phyloP scores from a whole-genome alignment of 2,113 vertebrate species.

The Tetraodon nigroviridis region DNA sequence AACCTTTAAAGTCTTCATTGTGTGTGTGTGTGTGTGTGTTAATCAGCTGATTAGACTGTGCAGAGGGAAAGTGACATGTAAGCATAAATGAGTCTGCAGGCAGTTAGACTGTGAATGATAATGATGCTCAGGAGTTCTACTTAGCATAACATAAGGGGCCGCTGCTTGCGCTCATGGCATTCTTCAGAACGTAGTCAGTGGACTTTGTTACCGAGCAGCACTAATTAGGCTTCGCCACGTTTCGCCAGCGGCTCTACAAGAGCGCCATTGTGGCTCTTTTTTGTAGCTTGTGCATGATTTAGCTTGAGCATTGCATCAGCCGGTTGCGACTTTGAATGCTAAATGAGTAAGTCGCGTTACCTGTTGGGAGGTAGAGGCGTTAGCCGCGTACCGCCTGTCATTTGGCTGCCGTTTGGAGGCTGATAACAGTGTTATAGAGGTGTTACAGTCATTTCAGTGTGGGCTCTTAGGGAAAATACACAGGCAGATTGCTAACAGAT shows the following conservation, averaged over 20 bases:
- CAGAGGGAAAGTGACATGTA: conserved; percentile 67
- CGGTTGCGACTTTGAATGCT: conserved; percentile 37
- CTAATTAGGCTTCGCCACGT: conserved; percentile 69
- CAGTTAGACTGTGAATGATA: conserved; percentile 67
- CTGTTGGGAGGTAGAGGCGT: conserved; percentile 58
- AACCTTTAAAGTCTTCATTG: conserved; percentile 53
- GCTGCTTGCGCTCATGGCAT: conserved; percentile 61
- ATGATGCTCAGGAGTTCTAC: conserved; percentile 71
- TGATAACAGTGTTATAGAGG: conserved; percentile 62
- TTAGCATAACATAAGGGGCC: conserved; percentile 72
- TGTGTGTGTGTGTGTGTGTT: conserved; percentile 25
- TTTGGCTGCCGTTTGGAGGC: conserved; percentile 70
- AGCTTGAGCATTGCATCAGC: conserved; percentile 57
- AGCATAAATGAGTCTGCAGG: conserved; percentile 72
- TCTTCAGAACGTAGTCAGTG: conserved; percentile 61
- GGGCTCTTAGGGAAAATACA: conserved; percentile 36
- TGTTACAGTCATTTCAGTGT: conserved; percentile 40
- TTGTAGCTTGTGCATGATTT: conserved; percentile 51
- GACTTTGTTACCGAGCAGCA: conserved; percentile 67
- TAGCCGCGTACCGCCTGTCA: conserved; percentile 55
- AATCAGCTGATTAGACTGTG: conserved; percentile 67
- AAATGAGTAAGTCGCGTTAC: conserved; percentile 29
- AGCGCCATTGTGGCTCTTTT: conserved; percentile 61
- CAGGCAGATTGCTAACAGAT: conserved; percentile 72
- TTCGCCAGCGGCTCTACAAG: conserved; percentile 62